Base-by-base conservation (phyloP, 2,888 invertebrate genomes). In the Aphrophora alni region DNA sequence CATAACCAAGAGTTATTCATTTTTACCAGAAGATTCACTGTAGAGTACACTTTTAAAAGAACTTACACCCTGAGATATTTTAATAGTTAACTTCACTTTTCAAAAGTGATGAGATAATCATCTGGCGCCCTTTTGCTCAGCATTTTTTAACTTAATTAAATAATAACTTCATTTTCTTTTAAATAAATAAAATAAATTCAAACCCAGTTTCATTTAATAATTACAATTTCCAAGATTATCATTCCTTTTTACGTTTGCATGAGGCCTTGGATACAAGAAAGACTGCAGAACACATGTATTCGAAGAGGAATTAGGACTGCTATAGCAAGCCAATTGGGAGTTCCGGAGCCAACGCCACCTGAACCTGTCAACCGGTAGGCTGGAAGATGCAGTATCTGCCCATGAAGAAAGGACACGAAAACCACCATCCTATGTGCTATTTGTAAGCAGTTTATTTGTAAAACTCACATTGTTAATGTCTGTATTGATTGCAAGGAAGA, bases 371-470 rank as follows among this genome's bases (percentile, higher is more conserved):
- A 69, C 24, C 27, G 14, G 69, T 10, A 21, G 69, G 21, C 69
- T 69, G 69, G 69, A 69, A 69, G 69, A 69, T 69, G 69, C 14
- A 26, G 27, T 26, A 24, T 68, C 24, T 68, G 68, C 68, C 69
- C 69, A 44, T 14, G 44, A 44, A 44, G 14, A 4, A 44, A 44
- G 14, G 44, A 44, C 8, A 44, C 44, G 44, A 44, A 4, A 21
- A 69, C 25, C 21, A 69, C 69, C 69, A 69, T 69, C 27, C 14
- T 69, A 69, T 69, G 24, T 69, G 69, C 69, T 26, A 14, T 12
- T 26, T 69, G 69, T 69, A 69, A 26, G 69, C 69, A 69, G 77
- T 77, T 69, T 69, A 28, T 26, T 27, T 77, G 77, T 26, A 77
- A 77, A 69, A 77, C n/a, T 21, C 77, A 77, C 27, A 33, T 38